These are phyloP conservation scores for Acipenser oxyrinchus DNA, from an alignment of 2,797 vertebrate species.

Conservation along the genomic window DNA sequence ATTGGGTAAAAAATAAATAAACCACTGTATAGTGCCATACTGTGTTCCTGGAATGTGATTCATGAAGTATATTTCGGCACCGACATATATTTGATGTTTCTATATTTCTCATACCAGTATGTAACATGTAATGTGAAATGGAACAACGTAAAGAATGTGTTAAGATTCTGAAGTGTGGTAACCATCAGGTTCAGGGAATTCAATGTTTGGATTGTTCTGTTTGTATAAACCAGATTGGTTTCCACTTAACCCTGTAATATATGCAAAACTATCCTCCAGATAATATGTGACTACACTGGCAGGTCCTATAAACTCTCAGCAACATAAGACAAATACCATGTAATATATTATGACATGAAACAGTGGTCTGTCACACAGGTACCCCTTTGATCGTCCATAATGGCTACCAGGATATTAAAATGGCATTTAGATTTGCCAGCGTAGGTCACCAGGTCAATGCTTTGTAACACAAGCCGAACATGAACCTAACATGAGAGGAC, in stretches of 20 bases:
- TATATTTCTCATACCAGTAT: too few relatives aligned
- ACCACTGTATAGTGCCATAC: too few relatives aligned
- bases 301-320: conserved; percentile 51
- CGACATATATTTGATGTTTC: too few relatives aligned
- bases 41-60: too few relatives aligned
- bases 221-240: conserved; percentile 73
- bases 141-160: conserved; percentile 23
- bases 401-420: conserved; percentile 42
- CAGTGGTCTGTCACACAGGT: conserved; percentile 27
- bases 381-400: conserved; percentile 22
- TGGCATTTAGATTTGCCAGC: conserved; percentile 33
- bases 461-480: conserved; percentile 19
- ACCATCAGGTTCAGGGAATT: conserved; percentile 59
- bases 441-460: conserved; percentile 36
- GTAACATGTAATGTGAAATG: too few relatives aligned
- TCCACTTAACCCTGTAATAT: conserved; percentile 76
- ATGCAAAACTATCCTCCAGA: conserved; percentile 67
- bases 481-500: conserved; percentile 3
- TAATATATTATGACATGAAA: conserved; percentile 62
- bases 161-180: conserved; percentile 45
- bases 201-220: conserved; percentile 68
- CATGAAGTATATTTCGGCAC: too few relatives aligned
- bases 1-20: too few relatives aligned
- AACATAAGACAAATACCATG: conserved; percentile 44
- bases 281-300: conserved; percentile 58